Evolutionary conservation across 2,113 vertebrate species (phyloP), one percentile per base, ranked within the genome.

Genomic region (Polyodon spathula): DNA sequence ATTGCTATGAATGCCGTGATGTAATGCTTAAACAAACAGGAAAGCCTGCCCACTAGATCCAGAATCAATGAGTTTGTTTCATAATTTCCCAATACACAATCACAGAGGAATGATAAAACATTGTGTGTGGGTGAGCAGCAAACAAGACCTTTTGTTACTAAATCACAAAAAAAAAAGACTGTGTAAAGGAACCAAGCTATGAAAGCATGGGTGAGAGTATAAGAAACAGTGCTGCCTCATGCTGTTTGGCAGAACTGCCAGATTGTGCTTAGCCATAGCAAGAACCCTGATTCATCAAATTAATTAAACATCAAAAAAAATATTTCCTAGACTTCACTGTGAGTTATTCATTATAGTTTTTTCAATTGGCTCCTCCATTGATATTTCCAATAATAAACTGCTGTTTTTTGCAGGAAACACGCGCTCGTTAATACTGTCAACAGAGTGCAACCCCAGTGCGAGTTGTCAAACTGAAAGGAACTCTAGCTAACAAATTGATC

Each of bases 81-180:
- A 50, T 50, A 12, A 11, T 50, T 50, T 50, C 48, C 48, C 15
- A 10, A 50, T 50, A 50, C 48, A 50, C 48, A 50, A 50, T 50
- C 48, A 50, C 48, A n/a, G 12, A 50, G 15, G 48, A 50, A 50
- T 50, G 48, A 12, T 50, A 50, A 14, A n/a, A 50, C 7, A 43
- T 43, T 50, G 7, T n/a, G n/a, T 50, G 46, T 50, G 46, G 46
- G 46, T 50, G 46, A 11, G 11, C 46, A 50, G n/a, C 46, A 50
- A 8, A 50, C 10, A 12, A n/a, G 2, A 14, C 46, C 46, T 50
- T 10, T 50, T 50, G 11, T 50, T 50, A 5, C 8, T 12, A 4
- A 50, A n/a, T 50, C n/a, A 50, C 46, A 50, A 12, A 50, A n/a
- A 50, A 12, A 50, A n/a, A 50, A 12, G n/a, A 2, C 46, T 50